A percentile compares a stretch with the other conserved stretches of the same genome.
Evolutionary conservation across 2,797 vertebrate species (phyloP).

Genomic region (Triplophysa bombifrons): DNA sequence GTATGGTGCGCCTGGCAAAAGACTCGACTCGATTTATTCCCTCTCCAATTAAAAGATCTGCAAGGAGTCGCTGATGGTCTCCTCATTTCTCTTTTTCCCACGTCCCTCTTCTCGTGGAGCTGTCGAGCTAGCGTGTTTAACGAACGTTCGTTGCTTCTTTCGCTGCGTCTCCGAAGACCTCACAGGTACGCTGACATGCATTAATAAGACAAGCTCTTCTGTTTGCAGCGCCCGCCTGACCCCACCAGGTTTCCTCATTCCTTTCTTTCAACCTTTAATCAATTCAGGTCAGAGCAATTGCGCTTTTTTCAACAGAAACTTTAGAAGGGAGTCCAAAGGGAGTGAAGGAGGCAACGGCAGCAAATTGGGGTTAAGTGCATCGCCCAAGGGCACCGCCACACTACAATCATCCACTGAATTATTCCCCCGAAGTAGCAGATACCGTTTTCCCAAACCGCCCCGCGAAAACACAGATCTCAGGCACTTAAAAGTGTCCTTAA

Average conservation of each 20-base stretch:
- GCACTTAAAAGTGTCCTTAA: background rate
- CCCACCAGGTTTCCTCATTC: slow-evolving; percentile 23
- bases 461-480: background rate
- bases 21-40: background rate
- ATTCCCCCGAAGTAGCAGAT: slow-evolving; percentile 17
- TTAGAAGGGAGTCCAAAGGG: slow-evolving; percentile 34
- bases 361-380: slow-evolving; percentile 43
- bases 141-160: background rate
- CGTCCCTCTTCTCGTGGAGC: slow-evolving; percentile 2
- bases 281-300: slow-evolving; percentile 49
- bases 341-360: slow-evolving; percentile 31
- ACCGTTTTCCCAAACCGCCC: background rate
- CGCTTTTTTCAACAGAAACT: slow-evolving; percentile 23
- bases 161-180: background rate
- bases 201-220: slow-evolving; percentile 38
- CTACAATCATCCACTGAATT: slow-evolving; percentile 40
- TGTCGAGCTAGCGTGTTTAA: background rate
- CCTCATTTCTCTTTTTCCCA: slow-evolving; percentile 13
- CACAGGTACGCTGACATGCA: slow-evolving; percentile 22
- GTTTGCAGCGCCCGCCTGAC: slow-evolving; percentile 35
- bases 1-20: slow-evolving; percentile 13
- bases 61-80: slow-evolving; percentile 4
- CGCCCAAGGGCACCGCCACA: slow-evolving; percentile 33
- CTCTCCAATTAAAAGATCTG: slow-evolving; percentile 51
- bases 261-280: slow-evolving; percentile 43